These are phyloP conservation scores for Triops cancriformis DNA, from an alignment of 1,140 invertebrate species.

Conservation along the genomic window DNA sequence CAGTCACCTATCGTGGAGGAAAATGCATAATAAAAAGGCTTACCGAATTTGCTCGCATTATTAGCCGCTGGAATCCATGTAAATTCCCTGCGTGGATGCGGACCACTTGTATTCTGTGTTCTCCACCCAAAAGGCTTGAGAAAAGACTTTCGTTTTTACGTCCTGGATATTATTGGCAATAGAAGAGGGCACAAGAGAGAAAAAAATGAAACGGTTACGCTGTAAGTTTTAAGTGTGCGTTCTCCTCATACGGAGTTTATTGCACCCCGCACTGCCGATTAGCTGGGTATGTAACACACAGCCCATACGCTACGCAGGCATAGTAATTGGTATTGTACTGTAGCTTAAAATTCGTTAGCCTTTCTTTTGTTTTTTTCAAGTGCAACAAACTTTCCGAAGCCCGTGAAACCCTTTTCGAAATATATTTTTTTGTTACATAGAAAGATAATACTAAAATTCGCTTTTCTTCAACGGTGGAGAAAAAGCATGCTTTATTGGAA, in stretches of 20 bases:
- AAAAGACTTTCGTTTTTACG: neutral
- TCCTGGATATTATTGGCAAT: neutral
- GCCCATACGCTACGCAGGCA: neutral
- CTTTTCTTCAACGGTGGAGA: no score
- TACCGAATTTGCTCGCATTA: no score
- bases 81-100: neutral
- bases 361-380: neutral
- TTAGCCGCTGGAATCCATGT: neutral
- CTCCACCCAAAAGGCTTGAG: neutral
- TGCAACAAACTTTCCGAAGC: neutral
- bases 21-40: no score
- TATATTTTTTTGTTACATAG: neutral
- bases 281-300: neutral
- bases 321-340: neutral
- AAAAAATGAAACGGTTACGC: constrained; percentile 6
- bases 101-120: neutral
- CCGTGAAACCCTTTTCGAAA: neutral
- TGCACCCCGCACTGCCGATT: neutral
- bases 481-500: no score
- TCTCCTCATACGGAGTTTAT: neutral
- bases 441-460: neutral
- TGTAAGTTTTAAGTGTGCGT: neutral
- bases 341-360: neutral
- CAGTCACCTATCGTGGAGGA: neutral
- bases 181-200: neutral